Conservation (phyloP, 2,888 invertebrate genomes). For the Apeira syringaria region DNA sequence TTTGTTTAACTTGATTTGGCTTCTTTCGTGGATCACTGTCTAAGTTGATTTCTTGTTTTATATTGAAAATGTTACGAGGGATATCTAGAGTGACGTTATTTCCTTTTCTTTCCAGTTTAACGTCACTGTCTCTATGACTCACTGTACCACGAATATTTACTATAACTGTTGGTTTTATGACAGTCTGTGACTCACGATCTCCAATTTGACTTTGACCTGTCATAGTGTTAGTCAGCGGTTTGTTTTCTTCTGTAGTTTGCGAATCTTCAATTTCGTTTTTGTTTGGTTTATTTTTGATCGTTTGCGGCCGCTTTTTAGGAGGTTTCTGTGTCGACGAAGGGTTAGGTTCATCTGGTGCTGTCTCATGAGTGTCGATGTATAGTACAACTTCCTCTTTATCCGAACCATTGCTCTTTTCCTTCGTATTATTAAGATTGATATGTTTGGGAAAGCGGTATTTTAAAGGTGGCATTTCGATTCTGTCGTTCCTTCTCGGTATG, state of each 20-base stretch:
- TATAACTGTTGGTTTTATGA: slow-evolving; percentile 75
- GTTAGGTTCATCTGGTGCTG: slow-evolving; percentile 28
- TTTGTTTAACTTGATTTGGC: slow-evolving; percentile 45
- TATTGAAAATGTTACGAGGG: slow-evolving; percentile 69
- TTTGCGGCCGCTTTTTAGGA: slow-evolving; percentile 47
- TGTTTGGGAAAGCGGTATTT: slow-evolving; percentile 71
- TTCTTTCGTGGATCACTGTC: slow-evolving; percentile 44
- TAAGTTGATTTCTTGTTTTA: slow-evolving; percentile 73
- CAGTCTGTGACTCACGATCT: slow-evolving; percentile 72
- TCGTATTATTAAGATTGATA: slow-evolving; percentile 40
- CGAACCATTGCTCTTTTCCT: slow-evolving; percentile 35
- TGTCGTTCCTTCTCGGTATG: slow-evolving; percentile 68
- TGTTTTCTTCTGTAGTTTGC: slow-evolving; percentile 30
- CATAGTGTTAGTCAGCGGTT: slow-evolving; percentile 63
- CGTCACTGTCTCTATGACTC: slow-evolving; percentile 65
- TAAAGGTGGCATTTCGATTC: slow-evolving; percentile 68
- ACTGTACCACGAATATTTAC: slow-evolving; percentile 72
- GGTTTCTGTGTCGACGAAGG: slow-evolving; percentile 49
- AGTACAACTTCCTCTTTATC: slow-evolving; percentile 65
- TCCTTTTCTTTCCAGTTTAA: slow-evolving; percentile 56
- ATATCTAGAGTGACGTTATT: slow-evolving; percentile 45
- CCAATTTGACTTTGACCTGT: slow-evolving; percentile 76
- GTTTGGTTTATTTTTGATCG: slow-evolving; percentile 37
- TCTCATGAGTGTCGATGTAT: slow-evolving; percentile 54
- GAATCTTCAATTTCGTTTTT: slow-evolving; percentile 43